Conservation (phyloP, 2,113 vertebrate species). For the Nothoprocta pentlandii region DNA sequence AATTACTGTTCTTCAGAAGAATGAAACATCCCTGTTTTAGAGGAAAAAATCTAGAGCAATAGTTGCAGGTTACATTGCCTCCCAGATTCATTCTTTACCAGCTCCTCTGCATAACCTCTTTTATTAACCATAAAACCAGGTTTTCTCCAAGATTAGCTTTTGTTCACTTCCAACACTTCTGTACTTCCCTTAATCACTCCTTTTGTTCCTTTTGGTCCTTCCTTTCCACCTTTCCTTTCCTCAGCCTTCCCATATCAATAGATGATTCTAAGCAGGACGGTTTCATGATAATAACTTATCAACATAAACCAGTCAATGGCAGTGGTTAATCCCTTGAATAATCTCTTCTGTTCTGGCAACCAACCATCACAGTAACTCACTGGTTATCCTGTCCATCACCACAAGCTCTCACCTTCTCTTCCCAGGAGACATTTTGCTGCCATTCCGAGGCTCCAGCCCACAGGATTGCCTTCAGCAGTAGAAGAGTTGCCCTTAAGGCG, state of each 20-base stretch:
- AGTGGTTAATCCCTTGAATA: slow-evolving; percentile 56
- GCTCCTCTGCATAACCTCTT: background rate
- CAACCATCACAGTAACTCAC: background rate
- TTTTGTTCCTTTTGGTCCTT: background rate
- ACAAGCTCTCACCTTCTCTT: background rate
- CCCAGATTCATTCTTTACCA: background rate
- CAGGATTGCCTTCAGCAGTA: background rate
- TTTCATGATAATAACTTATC: slow-evolving; percentile 23
- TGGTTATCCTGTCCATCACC: background rate
- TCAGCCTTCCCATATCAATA: background rate
- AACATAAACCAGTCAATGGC: slow-evolving; percentile 42
- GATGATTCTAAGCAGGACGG: slow-evolving; percentile 53
- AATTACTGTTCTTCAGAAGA: background rate
- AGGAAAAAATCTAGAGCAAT: background rate
- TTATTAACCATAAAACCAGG: background rate
- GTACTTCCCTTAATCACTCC: background rate
- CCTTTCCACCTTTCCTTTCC: background rate
- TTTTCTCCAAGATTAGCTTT: background rate
- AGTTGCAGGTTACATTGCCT: background rate
- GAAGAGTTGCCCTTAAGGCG: background rate
- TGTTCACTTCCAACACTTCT: background rate
- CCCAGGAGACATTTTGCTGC: background rate
- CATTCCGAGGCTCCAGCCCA: background rate
- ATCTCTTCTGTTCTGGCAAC: slow-evolving; percentile 25
- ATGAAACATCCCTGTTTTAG: background rate